These are phyloP conservation scores for Leptocoma aspasia DNA, from an alignment of 2,113 vertebrate genomes.

Conservation along the genomic window DNA sequence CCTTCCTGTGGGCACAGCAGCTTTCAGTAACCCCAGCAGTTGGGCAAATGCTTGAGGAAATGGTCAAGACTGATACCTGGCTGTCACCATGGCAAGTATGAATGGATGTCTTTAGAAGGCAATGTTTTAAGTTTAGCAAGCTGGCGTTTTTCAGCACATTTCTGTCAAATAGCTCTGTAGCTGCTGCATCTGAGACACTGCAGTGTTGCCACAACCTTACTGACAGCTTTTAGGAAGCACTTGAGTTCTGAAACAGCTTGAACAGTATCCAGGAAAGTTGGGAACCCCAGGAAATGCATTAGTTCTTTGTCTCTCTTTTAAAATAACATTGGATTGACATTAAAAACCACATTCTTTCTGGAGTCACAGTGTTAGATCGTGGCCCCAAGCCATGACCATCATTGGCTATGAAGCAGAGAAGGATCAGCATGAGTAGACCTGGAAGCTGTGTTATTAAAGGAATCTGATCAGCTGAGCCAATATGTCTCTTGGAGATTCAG, in stretches of 20 bases:
- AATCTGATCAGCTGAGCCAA: slow-evolving; percentile 57
- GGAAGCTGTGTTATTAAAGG: slow-evolving; percentile 50
- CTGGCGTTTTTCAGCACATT: background rate
- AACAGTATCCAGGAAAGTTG: background rate
- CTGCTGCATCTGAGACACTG: background rate
- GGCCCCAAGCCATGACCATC: slow-evolving; percentile 44
- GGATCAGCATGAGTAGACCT: slow-evolving; percentile 4
- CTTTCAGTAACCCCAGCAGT: background rate
- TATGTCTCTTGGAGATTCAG: slow-evolving; percentile 33
- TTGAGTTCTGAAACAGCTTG: background rate
- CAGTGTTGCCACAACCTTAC: background rate
- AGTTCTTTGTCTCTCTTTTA: background rate
- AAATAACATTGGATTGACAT: background rate
- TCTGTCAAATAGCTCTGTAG: background rate
- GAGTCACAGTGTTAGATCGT: background rate
- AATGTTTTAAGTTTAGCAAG: background rate
- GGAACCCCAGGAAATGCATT: slow-evolving; percentile 7
- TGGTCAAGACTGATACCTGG: background rate
- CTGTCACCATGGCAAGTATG: background rate
- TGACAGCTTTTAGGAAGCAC: slow-evolving; percentile 4
- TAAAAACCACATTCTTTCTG: background rate
- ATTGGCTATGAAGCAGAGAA: slow-evolving; percentile 26
- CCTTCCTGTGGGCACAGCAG: background rate
- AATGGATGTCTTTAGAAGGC: background rate
- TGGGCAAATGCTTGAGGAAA: background rate